These are phyloP conservation scores for Acropternis orthonyx DNA, from an alignment of 2,797 vertebrate genomes.

Conservation along the genomic window DNA sequence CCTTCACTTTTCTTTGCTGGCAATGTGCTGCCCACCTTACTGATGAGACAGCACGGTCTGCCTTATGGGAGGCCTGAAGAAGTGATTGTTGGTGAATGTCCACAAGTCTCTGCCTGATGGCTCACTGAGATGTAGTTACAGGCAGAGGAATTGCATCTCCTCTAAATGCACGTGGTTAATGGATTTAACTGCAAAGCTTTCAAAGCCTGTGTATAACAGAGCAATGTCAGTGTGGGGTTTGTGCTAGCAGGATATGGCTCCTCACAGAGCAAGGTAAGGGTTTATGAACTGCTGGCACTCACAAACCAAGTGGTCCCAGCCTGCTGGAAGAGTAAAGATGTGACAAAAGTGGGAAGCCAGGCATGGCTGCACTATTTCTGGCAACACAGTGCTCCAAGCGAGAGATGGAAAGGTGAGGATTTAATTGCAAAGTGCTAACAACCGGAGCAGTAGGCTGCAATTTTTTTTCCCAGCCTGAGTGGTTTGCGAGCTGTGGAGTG, in stretches of 20 bases:
- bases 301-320: neutral
- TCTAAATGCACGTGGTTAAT: neutral
- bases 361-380: neutral
- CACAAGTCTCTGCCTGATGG: neutral
- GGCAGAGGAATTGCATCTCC: neutral
- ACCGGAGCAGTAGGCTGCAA: neutral
- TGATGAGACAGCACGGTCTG: neutral
- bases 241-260: neutral
- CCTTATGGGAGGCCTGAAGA: rapidly evolving
- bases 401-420: neutral
- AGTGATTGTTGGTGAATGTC: neutral
- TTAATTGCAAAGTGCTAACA: neutral
- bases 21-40: neutral
- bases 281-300: neutral
- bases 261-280: neutral
- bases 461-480: neutral
- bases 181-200: neutral
- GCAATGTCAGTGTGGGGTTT: neutral
- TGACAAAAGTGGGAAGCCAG: neutral
- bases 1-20: neutral
- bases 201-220: neutral
- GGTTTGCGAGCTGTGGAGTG: neutral
- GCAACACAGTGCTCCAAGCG: neutral
- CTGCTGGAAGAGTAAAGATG: neutral
- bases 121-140: neutral